Percentiles rank a stretch among this genome's conserved stretches.
These are phyloP conservation scores for Entosphenus tridentatus DNA, from an alignment of 2,113 vertebrate species.

Conservation along the genomic window DNA sequence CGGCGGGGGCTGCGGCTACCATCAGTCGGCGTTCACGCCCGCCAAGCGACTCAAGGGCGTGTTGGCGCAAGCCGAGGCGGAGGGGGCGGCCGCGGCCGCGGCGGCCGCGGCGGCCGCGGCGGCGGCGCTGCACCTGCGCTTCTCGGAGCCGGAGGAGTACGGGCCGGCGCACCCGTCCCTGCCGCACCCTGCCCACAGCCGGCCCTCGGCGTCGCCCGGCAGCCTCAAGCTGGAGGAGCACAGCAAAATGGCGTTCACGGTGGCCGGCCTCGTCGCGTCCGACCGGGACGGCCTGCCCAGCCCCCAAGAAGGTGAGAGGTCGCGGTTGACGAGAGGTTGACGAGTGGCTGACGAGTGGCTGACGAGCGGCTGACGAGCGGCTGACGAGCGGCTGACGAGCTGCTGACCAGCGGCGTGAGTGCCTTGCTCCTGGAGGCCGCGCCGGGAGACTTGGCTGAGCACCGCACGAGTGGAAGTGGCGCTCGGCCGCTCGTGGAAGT, in stretches of 20 bases:
- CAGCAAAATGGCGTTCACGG: slow-evolving; percentile 92
- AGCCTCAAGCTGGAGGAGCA: slow-evolving; percentile 79
- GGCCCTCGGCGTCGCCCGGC: slow-evolving; percentile 69
- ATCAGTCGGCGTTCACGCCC: slow-evolving; percentile 92
- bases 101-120: slow-evolving; percentile 28
- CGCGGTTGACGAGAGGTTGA: no score
- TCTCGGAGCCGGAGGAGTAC: slow-evolving; percentile 94
- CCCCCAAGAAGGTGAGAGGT: slow-evolving; percentile 47
- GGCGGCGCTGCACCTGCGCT: slow-evolving; percentile 88
- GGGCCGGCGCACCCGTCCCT: slow-evolving; percentile 66
- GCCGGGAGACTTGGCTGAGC: no score
- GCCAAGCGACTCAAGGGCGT: slow-evolving; percentile 96
- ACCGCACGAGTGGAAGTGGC: no score
- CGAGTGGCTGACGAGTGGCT: no score
- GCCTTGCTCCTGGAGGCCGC: no score
- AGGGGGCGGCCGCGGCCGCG: neutral
- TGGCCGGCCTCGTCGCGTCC: slow-evolving; percentile 78
- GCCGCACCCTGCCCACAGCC: slow-evolving; percentile 24
- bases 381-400: no score
- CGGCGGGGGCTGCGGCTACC: slow-evolving; percentile 77
- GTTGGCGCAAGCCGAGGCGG: slow-evolving; percentile 14
- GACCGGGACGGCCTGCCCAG: slow-evolving; percentile 92
- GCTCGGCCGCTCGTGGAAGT: no score
- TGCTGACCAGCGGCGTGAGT: no score
- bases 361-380: no score